Evolutionary conservation across 2,797 vertebrate species (phyloP).

Genomic region (Acipenser ruthenus): DNA sequence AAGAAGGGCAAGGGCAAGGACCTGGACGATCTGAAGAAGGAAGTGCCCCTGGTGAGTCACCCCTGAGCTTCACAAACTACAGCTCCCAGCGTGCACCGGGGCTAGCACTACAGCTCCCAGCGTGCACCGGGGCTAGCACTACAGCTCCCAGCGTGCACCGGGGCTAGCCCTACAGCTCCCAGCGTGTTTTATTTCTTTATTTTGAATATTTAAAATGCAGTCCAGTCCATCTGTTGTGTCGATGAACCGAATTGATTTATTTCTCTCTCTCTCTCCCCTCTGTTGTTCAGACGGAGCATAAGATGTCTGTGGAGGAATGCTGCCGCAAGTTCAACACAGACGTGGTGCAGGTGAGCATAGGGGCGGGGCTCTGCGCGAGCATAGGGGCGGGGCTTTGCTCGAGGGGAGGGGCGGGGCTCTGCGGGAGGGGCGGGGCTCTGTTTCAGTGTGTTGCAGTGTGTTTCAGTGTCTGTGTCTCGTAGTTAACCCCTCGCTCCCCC

Average conservation of each 20-base stretch:
- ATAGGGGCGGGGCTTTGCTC: too few relatives aligned
- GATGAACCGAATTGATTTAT: neutral
- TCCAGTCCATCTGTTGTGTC: neutral
- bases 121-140: neutral
- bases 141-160: neutral
- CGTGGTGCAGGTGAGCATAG: slow-evolving; percentile 73
- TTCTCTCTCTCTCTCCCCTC: slow-evolving; percentile 1
- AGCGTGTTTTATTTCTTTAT: neutral
- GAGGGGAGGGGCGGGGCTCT: too few relatives aligned
- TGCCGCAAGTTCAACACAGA: slow-evolving; percentile 83
- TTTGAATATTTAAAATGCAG: neutral
- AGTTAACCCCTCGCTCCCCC: neutral
- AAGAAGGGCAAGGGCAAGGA: slow-evolving; percentile 77
- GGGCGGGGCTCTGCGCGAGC: too few relatives aligned
- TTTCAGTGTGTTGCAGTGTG: too few relatives aligned
- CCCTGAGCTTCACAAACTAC: slow-evolving; percentile 7
- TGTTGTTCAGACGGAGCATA: slow-evolving; percentile 76
- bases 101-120: neutral
- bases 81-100: slow-evolving; percentile 4
- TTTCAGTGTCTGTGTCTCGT: neutral
- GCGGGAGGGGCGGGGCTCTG: too few relatives aligned
- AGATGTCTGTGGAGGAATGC: slow-evolving; percentile 88
- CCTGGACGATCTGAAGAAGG: slow-evolving; percentile 87
- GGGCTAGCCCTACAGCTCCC: neutral
- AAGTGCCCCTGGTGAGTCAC: slow-evolving; percentile 77